A percentile compares a stretch with the other conserved stretches of the same genome.
Evolutionary conservation across 2,888 invertebrate genomes (phyloP).

Genomic region (Dryocosmus kuriphilus): DNA sequence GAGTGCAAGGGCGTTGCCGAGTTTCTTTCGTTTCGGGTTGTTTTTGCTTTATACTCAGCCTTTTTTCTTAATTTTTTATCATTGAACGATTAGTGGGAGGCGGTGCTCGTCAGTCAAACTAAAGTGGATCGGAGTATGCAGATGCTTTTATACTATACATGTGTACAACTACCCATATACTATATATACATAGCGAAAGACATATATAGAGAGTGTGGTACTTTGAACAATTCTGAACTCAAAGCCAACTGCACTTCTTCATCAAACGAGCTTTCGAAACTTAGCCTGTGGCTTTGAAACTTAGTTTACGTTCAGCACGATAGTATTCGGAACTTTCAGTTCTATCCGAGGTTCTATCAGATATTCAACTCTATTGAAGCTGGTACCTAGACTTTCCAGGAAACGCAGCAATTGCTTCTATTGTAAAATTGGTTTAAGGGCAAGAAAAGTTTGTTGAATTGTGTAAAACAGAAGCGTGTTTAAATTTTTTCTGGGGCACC

Average conservation of each 20-base stretch:
- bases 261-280: constrained; percentile 32
- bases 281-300: constrained; percentile 42
- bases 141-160: constrained; percentile 47
- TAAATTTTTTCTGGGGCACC: constrained; percentile 53
- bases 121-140: constrained; percentile 62
- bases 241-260: constrained; percentile 33
- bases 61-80: constrained; percentile 70
- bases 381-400: background rate
- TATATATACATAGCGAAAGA: background rate
- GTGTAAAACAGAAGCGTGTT: constrained; percentile 1
- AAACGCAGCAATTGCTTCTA: background rate
- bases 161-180: background rate
- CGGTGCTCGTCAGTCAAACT: constrained; percentile 68
- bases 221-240: constrained; percentile 28
- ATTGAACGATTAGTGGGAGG: constrained; percentile 73
- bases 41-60: constrained; percentile 58
- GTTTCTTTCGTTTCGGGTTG: constrained; percentile 66
- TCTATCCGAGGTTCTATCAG: constrained; percentile 28
- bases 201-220: background rate
- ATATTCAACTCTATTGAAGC: background rate
- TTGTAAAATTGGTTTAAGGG: background rate
- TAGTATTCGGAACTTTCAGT: constrained; percentile 24
- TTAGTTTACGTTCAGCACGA: constrained; percentile 21
- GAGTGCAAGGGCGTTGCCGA: constrained; percentile 72
- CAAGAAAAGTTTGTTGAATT: background rate